Evolutionary conservation across 2,797 vertebrate genomes (phyloP).

Genomic region (Crocodylus rhombifer): DNA sequence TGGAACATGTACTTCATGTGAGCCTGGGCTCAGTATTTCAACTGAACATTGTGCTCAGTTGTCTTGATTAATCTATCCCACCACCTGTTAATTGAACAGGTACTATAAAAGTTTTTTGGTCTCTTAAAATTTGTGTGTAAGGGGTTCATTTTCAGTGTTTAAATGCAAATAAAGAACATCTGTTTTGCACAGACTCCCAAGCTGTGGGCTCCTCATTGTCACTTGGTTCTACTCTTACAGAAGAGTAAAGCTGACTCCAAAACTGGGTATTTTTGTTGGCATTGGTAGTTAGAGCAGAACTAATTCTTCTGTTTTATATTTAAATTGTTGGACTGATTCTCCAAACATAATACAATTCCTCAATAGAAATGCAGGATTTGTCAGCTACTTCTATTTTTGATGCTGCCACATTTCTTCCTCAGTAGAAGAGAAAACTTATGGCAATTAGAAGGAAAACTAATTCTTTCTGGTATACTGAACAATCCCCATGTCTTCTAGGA

Average conservation of each 20-base stretch:
- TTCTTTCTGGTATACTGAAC: neutral
- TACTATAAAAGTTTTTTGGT: neutral
- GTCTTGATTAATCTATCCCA: neutral
- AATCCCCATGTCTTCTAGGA: neutral
- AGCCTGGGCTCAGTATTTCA: too few relatives aligned
- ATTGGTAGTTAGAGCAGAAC: neutral
- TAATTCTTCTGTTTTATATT: neutral
- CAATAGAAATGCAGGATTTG: neutral
- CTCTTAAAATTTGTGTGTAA: neutral
- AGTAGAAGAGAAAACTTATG: neutral
- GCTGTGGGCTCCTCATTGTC: neutral
- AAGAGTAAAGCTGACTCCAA: neutral
- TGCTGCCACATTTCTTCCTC: neutral
- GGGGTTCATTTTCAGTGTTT: neutral
- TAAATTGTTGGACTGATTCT: neutral
- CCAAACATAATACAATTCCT: neutral
- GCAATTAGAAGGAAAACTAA: constrained; percentile 22
- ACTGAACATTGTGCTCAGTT: neutral
- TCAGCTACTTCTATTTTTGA: neutral
- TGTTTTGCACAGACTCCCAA: neutral
- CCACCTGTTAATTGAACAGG: neutral
- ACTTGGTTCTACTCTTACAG: rapidly evolving
- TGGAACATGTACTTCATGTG: too few relatives aligned
- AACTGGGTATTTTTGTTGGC: neutral
- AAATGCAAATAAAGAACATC: neutral